Evolutionary conservation across 2,888 invertebrate species (phyloP).

Genomic region (Volucella bombylans): DNA sequence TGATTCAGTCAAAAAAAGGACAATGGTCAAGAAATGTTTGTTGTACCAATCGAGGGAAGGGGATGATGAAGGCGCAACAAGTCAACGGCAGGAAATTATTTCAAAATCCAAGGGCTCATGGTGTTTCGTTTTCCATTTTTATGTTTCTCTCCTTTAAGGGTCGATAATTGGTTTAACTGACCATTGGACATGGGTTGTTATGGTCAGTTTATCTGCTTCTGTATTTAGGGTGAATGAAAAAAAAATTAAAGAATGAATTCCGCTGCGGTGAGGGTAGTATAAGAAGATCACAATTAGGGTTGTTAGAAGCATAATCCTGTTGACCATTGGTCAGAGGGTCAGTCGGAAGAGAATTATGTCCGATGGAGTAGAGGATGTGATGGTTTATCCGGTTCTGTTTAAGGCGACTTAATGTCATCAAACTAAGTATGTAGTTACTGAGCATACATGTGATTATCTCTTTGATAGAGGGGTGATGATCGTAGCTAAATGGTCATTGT

Average conservation of each 20-base stretch:
- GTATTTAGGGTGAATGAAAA: slow-evolving; percentile 42
- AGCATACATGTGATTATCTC: slow-evolving; percentile 42
- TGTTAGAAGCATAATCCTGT: slow-evolving; percentile 60
- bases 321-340: slow-evolving; percentile 55
- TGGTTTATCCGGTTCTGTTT: slow-evolving; percentile 42
- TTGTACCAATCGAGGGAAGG: neutral
- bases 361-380: slow-evolving; percentile 30
- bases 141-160: slow-evolving; percentile 39
- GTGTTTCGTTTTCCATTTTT: slow-evolving; percentile 27
- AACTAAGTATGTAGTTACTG: slow-evolving; percentile 34
- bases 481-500: slow-evolving; percentile 55
- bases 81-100: slow-evolving; percentile 64
- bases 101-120: slow-evolving; percentile 56
- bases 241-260: slow-evolving; percentile 3
- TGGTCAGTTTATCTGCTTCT: slow-evolving; percentile 53
- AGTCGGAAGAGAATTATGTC: slow-evolving; percentile 30
- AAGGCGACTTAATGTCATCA: slow-evolving; percentile 51
- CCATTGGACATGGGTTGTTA: slow-evolving; percentile 69
- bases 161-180: slow-evolving; percentile 73
- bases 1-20: slow-evolving; percentile 38
- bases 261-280: slow-evolving; percentile 30
- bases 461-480: slow-evolving; percentile 54
- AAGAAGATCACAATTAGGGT: slow-evolving; percentile 58
- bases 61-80: slow-evolving; percentile 58
- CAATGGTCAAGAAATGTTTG: slow-evolving; percentile 63